A percentile compares a stretch with the other conserved stretches of the same genome.
Evolutionary conservation across 2,113 vertebrate genomes (phyloP).

Genomic region (Chlamydotis undulata): DNA sequence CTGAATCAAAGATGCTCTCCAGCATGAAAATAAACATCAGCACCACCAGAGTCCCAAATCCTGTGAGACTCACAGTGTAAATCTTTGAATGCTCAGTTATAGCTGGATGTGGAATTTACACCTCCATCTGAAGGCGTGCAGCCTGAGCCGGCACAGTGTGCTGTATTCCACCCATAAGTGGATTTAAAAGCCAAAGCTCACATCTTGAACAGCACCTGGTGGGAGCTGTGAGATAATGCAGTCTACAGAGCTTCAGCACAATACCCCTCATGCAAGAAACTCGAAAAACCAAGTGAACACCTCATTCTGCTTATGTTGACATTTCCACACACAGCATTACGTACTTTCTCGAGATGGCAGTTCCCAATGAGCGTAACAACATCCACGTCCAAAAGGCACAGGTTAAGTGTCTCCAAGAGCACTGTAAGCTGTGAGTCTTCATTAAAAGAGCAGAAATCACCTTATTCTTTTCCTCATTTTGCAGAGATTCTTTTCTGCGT

Average conservation of each 20-base stretch:
- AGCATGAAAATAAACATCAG: background rate
- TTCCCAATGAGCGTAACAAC: constrained; percentile 1
- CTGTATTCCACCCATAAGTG: constrained; percentile 25
- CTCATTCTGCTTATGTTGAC: constrained; percentile 13
- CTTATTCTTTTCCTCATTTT: constrained; percentile 38
- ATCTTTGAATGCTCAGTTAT: background rate
- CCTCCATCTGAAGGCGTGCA: background rate
- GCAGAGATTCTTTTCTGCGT: background rate
- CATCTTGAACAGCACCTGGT: constrained; percentile 8
- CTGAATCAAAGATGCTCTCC: background rate
- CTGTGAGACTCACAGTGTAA: background rate
- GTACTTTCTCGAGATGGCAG: background rate
- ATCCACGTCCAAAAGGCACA: background rate
- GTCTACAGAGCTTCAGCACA: background rate
- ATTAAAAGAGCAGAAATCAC: constrained; percentile 38
- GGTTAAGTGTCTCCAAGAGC: constrained; percentile 8
- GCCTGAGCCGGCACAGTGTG: background rate
- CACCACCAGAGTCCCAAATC: background rate
- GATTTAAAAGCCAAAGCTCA: constrained; percentile 23
- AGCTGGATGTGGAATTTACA: constrained; percentile 1
- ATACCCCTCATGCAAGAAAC: background rate
- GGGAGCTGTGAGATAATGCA: background rate
- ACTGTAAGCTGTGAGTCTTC: background rate
- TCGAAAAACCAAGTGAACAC: background rate
- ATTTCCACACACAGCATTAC: background rate